phyloP scores from a whole-genome alignment of 2,113 vertebrate species.

The Pluvianellus socialis region DNA sequence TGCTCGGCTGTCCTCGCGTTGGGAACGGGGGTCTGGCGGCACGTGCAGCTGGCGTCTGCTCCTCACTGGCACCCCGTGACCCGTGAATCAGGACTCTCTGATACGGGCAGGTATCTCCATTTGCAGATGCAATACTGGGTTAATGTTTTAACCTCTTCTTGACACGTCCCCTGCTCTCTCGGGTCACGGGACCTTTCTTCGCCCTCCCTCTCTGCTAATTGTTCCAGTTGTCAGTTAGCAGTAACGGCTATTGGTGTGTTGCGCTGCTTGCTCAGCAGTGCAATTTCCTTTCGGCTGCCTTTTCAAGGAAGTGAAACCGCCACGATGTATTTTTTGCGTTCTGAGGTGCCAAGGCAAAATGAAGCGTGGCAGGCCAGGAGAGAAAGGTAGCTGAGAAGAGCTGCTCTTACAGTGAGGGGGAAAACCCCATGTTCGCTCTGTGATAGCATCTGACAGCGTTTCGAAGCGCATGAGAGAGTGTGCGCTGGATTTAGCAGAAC shows the following conservation, averaged over 20 bases:
- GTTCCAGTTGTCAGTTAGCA: not conserved
- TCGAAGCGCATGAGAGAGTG: not conserved
- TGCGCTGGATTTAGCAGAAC: not conserved
- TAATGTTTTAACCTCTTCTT: not conserved
- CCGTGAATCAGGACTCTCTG: not conserved
- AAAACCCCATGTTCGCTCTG: fast-evolving
- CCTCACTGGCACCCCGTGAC: not conserved
- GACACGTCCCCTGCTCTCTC: fast-evolving
- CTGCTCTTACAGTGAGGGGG: not conserved
- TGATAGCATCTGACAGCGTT: not conserved
- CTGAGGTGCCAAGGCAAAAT: conserved; percentile 30
- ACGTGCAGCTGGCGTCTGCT: fast-evolving
- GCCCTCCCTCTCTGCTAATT: not conserved
- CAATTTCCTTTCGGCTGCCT: conserved; percentile 36
- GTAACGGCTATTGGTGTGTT: not conserved
- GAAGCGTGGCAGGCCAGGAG: not conserved
- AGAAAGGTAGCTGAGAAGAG: not conserved
- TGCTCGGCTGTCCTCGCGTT: fast-evolving
- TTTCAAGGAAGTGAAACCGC: conserved; percentile 67
- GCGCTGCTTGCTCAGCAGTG: conserved; percentile 20
- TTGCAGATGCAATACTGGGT: not conserved
- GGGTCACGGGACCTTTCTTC: not conserved
- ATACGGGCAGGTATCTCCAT: fast-evolving
- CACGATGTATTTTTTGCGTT: not conserved
- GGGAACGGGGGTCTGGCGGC: fast-evolving